A percentile compares a stretch with the other conserved stretches of the same genome.
Evolutionary conservation across 2,113 vertebrate species (phyloP).

Genomic region (Plecotus auritus): DNA sequence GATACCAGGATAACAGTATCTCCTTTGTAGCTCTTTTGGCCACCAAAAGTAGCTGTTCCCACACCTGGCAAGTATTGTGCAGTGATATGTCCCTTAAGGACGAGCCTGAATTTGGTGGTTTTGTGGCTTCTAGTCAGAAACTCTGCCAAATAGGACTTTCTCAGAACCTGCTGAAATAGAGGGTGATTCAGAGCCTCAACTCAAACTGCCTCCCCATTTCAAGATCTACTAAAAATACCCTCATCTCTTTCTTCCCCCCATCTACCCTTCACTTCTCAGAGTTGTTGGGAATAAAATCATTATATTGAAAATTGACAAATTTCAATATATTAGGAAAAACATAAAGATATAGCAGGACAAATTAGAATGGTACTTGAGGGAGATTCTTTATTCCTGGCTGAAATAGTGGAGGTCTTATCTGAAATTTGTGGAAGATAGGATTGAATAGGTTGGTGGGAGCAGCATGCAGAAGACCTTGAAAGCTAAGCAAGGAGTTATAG

Average conservation of each 20-base stretch:
- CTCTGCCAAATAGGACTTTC: not conserved
- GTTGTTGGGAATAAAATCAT: not conserved
- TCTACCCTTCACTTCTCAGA: not conserved
- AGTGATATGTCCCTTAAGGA: not conserved
- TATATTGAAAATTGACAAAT: not conserved
- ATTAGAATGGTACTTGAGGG: not conserved
- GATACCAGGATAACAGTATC: not conserved
- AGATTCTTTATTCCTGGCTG: not conserved
- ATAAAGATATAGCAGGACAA: not conserved
- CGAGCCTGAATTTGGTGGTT: not conserved
- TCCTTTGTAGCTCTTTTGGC: constrained; percentile 6
- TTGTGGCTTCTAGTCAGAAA: not conserved
- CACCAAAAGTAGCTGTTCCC: not conserved
- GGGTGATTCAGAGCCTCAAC: not conserved
- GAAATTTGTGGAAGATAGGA: not conserved
- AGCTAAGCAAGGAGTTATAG: not conserved
- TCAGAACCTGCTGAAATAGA: not conserved
- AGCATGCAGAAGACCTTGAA: not conserved
- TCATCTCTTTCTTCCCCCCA: not conserved
- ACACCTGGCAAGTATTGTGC: not conserved
- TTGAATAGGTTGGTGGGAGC: not conserved
- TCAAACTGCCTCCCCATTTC: not conserved
- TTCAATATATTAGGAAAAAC: not conserved
- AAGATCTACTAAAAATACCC: not conserved
- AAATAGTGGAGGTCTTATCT: not conserved